Evolutionary conservation across 2,113 vertebrate species (phyloP).

Genomic region (Xenus cinereus): DNA sequence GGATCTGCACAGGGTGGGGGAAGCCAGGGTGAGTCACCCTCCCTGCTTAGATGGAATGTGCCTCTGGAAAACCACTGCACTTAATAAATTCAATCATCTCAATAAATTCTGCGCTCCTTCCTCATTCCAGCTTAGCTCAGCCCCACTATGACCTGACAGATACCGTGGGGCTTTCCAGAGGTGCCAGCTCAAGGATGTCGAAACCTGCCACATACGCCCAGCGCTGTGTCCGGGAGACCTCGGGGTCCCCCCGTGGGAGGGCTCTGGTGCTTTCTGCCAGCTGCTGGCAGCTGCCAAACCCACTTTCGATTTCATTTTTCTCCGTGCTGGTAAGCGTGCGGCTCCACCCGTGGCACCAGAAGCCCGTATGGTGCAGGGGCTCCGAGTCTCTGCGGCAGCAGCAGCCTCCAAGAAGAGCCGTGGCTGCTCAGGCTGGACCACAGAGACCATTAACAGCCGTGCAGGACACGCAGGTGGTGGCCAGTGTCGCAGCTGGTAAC

Average conservation of each 20-base stretch:
- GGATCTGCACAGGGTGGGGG: too few relatives aligned
- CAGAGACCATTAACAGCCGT: rapidly evolving
- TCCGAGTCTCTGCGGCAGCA: rapidly evolving
- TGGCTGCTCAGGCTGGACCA: rapidly evolving
- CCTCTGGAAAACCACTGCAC: neutral
- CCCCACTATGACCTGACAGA: neutral
- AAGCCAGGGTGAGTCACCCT: neutral
- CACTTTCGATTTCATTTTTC: slow-evolving; percentile 20
- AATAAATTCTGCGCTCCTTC: neutral
- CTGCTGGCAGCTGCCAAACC: rapidly evolving
- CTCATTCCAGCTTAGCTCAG: neutral
- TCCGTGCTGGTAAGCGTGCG: rapidly evolving
- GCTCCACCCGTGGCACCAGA: neutral
- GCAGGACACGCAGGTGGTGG: rapidly evolving
- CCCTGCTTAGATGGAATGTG: neutral
- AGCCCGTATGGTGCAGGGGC: rapidly evolving
- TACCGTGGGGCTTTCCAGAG: neutral
- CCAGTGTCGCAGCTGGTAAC: rapidly evolving
- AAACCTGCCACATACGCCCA: neutral
- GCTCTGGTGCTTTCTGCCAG: neutral
- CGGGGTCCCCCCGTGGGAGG: neutral
- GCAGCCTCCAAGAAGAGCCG: neutral
- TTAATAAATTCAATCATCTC: neutral
- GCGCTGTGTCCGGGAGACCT: neutral
- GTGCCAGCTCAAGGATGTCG: rapidly evolving